These are phyloP conservation scores for Coilia nasus DNA, from an alignment of 2,797 vertebrate species.

Conservation along the genomic window DNA sequence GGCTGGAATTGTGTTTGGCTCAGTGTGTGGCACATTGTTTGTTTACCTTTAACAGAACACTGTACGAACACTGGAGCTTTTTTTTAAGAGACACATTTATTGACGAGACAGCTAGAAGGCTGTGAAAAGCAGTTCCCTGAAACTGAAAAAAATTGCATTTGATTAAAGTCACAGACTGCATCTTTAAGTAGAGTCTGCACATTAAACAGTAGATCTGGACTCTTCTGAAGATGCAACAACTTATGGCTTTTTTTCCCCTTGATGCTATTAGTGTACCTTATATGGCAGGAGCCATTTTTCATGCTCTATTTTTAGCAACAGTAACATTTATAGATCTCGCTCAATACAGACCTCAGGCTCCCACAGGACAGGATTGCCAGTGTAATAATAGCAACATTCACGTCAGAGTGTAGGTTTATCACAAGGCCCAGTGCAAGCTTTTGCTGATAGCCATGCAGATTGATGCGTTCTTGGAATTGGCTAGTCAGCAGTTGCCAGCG, in stretches of 20 bases:
- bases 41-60: not conserved
- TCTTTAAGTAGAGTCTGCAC: not conserved
- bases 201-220: not conserved
- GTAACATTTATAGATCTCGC: conserved; percentile 53
- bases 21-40: not conserved
- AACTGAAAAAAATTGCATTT: no score
- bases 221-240: not conserved
- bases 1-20: not conserved
- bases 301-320: conserved; percentile 65
- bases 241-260: not conserved
- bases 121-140: no score
- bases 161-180: not conserved
- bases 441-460: conserved; percentile 39
- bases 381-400: conserved; percentile 63
- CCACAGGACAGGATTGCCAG: conserved; percentile 54
- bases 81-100: not conserved
- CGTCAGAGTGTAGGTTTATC: conserved; percentile 59
- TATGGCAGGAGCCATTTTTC: conserved; percentile 36
- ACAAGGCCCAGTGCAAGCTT: conserved; percentile 38
- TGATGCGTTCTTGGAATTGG: conserved; percentile 52
- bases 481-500: conserved; percentile 57
- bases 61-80: not conserved
- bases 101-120: not conserved
- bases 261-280: not conserved
- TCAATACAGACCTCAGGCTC: conserved; percentile 44